Evolutionary conservation across 1,140 invertebrate species (phyloP), one percentile per base, ranked within the genome.

Genomic region (Drosophila willistoni): DNA sequence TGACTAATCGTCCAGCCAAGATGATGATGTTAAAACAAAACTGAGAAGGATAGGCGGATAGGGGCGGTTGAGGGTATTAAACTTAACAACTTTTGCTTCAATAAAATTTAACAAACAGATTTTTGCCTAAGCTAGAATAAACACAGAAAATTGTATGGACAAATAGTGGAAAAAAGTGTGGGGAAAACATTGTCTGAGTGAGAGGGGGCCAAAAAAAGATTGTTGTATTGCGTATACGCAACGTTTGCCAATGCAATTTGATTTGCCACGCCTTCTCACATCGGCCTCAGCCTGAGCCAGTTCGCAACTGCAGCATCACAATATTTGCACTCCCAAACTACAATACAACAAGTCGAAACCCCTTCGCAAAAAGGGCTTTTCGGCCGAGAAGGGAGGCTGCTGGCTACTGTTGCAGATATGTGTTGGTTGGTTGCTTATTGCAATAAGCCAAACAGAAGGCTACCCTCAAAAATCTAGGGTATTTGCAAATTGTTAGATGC

Each of bases 221-320:
- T 56, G 62, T 72, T 56, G 62, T 72, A 67, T 81, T 89, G 84
- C 84, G 84, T 89, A 89, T 89, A 89, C 84, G 84, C 84, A 81
- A 62, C 78, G 85, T 81, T 51, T 73, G 84, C 84, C 84, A 89
- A 84, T 73, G 71, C 61, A 89, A 76, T 89, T 89, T 84, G 84
- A 89, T 89, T 83, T 89, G 77, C 64, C 55, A 75, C 68, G 79
- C 83, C 76, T 67, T 67, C 68, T 55, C 78, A n/a, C 25, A 17
- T n/a, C 9, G 17, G 36, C 36, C 36, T 12, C 9, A 10, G 36
- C 36, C 36, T 59, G 33, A 59, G 36, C 51, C 19, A 56, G 68
- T 41, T 42, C 70, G 73, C 57, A 70, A 77, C 73, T 68, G 83
- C 79, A 76, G 83, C 79, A 76, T 59, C 65, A 82, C 82, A 82